Base-by-base conservation (phyloP, 1,140 invertebrate genomes). In the Pseudoatta argentina region DNA sequence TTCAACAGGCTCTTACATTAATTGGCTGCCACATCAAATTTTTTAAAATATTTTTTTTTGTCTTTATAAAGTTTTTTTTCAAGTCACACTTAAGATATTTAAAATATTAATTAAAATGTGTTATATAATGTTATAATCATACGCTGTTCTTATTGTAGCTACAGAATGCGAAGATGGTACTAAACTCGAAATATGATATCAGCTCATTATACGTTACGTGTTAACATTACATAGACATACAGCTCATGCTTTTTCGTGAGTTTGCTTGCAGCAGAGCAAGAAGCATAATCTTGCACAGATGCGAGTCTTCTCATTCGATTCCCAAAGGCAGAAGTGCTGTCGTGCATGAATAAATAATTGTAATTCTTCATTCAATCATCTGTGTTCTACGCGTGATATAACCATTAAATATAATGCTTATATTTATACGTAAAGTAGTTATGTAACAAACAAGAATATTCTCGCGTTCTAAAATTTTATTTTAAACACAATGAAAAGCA, bases 331-430 rank as follows among this genome's bases (percentile, higher is more conserved):
- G 12, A 61, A n/a, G 3, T 44, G 21, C 14, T 34, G 61, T 61
- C 24, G 55, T 14, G 30, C 24, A 73, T 82, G n/a, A 83, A 83
- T 75, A 75, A 82, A 82, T 53, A 18, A 82, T 72, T 16, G 34
- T 59, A 82, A 82, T 82, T 34, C 44, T 69, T 82, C 34, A 48
- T 73, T 72, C 67, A 61, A 73, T 73, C 53, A 3, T 72, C 59
- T 24, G 53, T 44, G 21, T 18, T n/a, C 18, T 10, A 39, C n/a
- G 48, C 10, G 34, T 39, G 34, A 39, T 39, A 7, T 3, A 39
- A 39, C 34, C 0, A 51, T 8, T 51, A 55, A 10, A 30, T 21
- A 59, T 6, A 7, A 4, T 53, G 16, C 10, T 8, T 30, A 21
- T 39, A 51, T 48, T 51, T 83, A 21, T 21, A 12, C 39, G 14